Percentiles rank a stretch among this genome's conserved stretches.
Conservation (phyloP, 2,113 vertebrate species). For the Cynopterus brachyotis region DNA sequence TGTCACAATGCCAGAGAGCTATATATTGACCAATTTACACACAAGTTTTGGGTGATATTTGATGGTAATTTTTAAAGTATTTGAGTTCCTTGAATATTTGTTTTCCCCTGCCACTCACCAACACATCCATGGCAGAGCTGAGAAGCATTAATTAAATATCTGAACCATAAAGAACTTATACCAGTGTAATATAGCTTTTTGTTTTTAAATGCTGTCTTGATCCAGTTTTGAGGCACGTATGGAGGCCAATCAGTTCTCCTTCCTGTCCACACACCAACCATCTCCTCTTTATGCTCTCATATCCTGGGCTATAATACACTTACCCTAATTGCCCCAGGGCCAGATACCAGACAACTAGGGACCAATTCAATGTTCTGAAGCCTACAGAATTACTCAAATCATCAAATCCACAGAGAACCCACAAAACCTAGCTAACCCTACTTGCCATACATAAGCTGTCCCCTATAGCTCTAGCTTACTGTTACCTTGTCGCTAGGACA, state of each 20-base stretch:
- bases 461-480: not conserved
- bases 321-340: not conserved
- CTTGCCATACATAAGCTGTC: not conserved
- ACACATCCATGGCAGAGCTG: not conserved
- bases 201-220: not conserved
- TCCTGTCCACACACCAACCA: not conserved
- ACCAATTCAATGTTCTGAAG: not conserved
- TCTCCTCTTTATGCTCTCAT: not conserved
- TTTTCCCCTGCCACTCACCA: not conserved
- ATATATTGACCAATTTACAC: not conserved
- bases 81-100: not conserved
- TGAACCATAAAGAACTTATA: not conserved
- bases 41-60: not conserved
- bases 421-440: not conserved
- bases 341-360: not conserved
- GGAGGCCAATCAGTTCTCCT: not conserved
- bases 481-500: not conserved
- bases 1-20: not conserved
- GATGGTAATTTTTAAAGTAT: not conserved
- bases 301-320: not conserved
- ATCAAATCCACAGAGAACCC: not conserved
- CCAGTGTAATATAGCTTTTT: not conserved
- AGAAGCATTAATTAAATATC: not conserved
- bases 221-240: not conserved
- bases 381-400: not conserved